Evolutionary conservation across 2,888 invertebrate species (phyloP).

Genomic region (Hirudinaria manillensis): DNA sequence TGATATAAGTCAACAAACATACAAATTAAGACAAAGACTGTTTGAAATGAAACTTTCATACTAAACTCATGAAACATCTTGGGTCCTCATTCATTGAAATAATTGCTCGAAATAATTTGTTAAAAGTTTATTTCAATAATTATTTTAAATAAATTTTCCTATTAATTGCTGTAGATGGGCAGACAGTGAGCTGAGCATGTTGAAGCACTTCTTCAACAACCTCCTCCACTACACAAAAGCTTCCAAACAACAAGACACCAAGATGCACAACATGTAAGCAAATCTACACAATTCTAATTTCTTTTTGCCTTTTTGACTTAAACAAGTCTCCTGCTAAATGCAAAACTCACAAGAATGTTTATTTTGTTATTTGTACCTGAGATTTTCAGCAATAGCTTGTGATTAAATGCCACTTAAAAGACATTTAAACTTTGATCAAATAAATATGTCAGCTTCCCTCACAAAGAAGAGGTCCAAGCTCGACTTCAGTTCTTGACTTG

Average conservation of each 20-base stretch:
- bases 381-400: background rate
- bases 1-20: no score
- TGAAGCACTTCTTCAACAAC: slow-evolving; percentile 83
- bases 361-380: background rate
- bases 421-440: background rate
- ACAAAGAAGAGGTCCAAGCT: slow-evolving; percentile 76
- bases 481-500: slow-evolving; percentile 84
- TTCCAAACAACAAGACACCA: slow-evolving; percentile 22
- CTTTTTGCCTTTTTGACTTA: background rate
- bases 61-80: no score
- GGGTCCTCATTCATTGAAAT: no score
- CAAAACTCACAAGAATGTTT: background rate
- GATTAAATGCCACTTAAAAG: background rate
- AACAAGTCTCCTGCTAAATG: background rate
- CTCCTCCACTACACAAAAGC: slow-evolving; percentile 65
- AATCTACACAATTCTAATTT: background rate
- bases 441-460: slow-evolving; percentile 45
- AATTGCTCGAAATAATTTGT: no score
- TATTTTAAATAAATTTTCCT: background rate
- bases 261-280: background rate
- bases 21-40: no score
- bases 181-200: slow-evolving; percentile 83
- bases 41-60: no score
- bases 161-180: slow-evolving; percentile 65
- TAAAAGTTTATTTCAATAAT: no score